Base-by-base conservation (phyloP, 2,797 vertebrate genomes). In the Anas bahamensis region DNA sequence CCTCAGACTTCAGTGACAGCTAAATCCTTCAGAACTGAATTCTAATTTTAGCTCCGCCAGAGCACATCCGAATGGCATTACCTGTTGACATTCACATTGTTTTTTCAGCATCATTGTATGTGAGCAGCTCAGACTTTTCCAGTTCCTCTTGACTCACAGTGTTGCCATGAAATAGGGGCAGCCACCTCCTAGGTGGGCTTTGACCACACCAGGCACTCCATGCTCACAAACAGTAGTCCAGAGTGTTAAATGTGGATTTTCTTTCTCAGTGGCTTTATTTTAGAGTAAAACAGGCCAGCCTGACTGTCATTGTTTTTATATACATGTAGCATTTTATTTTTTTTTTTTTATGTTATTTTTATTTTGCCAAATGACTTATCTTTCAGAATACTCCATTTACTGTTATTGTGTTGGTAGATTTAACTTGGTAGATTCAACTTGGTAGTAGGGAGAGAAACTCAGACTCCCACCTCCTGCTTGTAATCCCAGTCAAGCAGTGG, bases 111-210 rank as follows among this genome's bases (percentile, higher is more conserved):
- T 31, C 33, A 1, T 19, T 4, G 0, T 33, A 3, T 39, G 2
- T 10, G 15, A 69, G 72, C 19, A 71, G n/a, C 76, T 88, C 72
- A 42, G 68, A 10, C 17, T 53, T 57, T 37, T 2, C 41, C 14
- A 2, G 6, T 4, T 44, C 7, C 57, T 9, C 11, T 42, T 57
- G 15, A 50, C n/a, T 31, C 0, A 0, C 28, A 19, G 29, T 3
- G 7, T 59, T 78, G 33, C 89, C 35, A 10, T 9, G 50, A 17
- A 68, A 50, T 1, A 39, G 65, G 17, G 18, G 11, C 46, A 8
- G 22, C 5, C 9, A 6, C 4, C 37, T 42, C n/a, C 52, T 46
- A 37, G 13, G 46, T 1, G 4, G 14, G 60, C 10, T 10, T 10
- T 41, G 81, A 57, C 37, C 39, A 9, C 18, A 2, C 7, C 59